Conservation (phyloP, 2,888 invertebrate species). For the Adelphocoris suturalis region DNA sequence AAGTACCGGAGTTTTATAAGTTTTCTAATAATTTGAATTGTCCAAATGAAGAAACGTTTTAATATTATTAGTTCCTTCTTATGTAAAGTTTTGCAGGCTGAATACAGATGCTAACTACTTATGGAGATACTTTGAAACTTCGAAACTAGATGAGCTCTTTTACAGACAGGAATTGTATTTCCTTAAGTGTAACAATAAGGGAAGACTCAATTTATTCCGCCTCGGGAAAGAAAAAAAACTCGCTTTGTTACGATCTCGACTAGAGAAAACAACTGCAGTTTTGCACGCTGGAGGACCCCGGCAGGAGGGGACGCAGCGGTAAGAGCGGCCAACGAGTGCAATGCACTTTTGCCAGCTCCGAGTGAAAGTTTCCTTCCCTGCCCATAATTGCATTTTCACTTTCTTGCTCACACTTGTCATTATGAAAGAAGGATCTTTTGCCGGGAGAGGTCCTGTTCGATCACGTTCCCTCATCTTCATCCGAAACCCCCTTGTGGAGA, state of each 20-base stretch:
- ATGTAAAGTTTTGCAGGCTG: too few relatives aligned
- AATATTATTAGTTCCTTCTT: too few relatives aligned
- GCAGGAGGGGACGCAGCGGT: neutral
- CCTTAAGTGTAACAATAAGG: neutral
- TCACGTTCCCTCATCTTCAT: conserved; percentile 34
- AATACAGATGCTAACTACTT: too few relatives aligned
- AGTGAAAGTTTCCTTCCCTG: conserved; percentile 48
- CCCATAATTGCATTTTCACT: conserved; percentile 52
- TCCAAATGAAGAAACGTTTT: too few relatives aligned
- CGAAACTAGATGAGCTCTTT: neutral
- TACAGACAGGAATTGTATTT: neutral
- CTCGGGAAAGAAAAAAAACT: neutral
- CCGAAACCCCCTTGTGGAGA: neutral
- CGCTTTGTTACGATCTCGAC: conserved; percentile 33
- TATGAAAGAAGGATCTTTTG: conserved; percentile 1
- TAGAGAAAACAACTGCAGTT: conserved; percentile 50
- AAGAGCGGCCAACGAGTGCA: conserved; percentile 43
- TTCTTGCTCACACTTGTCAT: conserved; percentile 55
- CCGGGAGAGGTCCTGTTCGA: neutral
- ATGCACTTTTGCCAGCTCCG: conserved; percentile 40
- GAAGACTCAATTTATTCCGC: conserved; percentile 32
- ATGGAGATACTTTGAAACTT: too few relatives aligned
- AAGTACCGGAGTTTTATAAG: too few relatives aligned
- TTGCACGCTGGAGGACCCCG: conserved; percentile 17
- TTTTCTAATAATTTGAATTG: too few relatives aligned